Conservation (phyloP, 2,797 vertebrate species). For the Catamblyrhynchus diadema region DNA sequence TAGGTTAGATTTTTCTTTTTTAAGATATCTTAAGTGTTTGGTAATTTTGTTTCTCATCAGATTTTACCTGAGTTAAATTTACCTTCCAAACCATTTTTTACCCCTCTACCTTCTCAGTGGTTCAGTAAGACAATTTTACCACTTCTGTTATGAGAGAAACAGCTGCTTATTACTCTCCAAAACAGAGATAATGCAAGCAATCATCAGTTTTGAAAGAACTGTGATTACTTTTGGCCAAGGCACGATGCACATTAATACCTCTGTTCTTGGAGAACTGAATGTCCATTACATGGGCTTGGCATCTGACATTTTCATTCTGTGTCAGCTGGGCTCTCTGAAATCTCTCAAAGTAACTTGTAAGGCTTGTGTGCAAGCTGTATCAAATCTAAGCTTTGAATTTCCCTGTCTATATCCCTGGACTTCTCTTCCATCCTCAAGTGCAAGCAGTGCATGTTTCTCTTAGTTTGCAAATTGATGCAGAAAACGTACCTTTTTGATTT, state of each 20-base stretch:
- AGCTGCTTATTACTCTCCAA: neutral
- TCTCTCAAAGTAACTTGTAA: neutral
- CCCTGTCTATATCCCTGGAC: neutral
- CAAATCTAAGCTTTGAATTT: neutral
- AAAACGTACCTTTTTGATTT: slow-evolving; percentile 17
- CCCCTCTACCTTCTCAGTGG: neutral
- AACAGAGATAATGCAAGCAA: neutral
- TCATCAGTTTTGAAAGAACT: neutral
- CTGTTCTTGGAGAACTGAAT: neutral
- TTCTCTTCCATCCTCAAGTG: neutral
- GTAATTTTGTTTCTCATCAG: neutral
- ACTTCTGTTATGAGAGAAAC: neutral
- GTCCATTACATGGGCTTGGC: neutral
- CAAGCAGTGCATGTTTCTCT: neutral
- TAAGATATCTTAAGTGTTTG: neutral
- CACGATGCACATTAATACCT: neutral
- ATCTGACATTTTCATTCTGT: neutral
- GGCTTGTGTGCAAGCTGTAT: neutral
- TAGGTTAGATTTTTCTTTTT: neutral
- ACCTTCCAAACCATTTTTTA: neutral
- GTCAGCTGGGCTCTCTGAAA: neutral
- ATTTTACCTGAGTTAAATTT: neutral
- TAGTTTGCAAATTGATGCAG: neutral
- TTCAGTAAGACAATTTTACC: neutral
- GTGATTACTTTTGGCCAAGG: neutral